Conservation (phyloP, 2,888 invertebrate species). For the Lochmaea crataegi region DNA sequence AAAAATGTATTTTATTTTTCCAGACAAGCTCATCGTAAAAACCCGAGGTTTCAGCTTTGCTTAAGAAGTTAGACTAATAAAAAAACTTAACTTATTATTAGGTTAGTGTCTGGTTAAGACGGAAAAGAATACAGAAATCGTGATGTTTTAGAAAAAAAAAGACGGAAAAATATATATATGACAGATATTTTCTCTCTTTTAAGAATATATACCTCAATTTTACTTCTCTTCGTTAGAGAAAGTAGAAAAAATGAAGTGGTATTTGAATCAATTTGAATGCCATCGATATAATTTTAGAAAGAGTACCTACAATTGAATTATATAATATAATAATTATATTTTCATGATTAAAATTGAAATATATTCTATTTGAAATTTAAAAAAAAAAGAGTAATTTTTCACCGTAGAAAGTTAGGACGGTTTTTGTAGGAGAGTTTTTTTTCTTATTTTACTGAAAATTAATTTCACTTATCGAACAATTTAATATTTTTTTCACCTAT, state of each 20-base stretch:
- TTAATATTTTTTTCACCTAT: background rate
- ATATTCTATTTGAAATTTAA: slow-evolving; percentile 44
- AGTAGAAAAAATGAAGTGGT: slow-evolving; percentile 42
- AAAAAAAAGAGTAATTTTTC: slow-evolving; percentile 41
- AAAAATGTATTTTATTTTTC: slow-evolving; percentile 30
- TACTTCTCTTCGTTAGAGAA: slow-evolving; percentile 47
- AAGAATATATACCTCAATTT: slow-evolving; percentile 51
- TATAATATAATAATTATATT: slow-evolving; percentile 49
- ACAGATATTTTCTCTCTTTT: slow-evolving; percentile 23
- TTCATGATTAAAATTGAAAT: slow-evolving; percentile 47
- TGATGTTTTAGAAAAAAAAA: slow-evolving; percentile 45
- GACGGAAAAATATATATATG: slow-evolving; percentile 18
- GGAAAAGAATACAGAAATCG: slow-evolving; percentile 54
- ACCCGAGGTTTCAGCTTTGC: slow-evolving; percentile 50
- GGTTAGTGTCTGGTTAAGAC: slow-evolving; percentile 52
- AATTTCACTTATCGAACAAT: slow-evolving; percentile 2
- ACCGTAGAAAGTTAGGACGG: slow-evolving; percentile 30
- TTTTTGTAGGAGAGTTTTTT: slow-evolving; percentile 24
- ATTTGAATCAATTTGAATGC: slow-evolving; percentile 49
- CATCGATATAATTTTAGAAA: slow-evolving; percentile 42
- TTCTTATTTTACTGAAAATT: slow-evolving; percentile 14
- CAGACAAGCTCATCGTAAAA: slow-evolving; percentile 45
- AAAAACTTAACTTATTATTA: slow-evolving; percentile 54
- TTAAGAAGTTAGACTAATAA: slow-evolving; percentile 51
- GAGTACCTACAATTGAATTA: slow-evolving; percentile 43